A percentile compares a stretch with the other conserved stretches of the same genome.
phyloP scores from a whole-genome alignment of 2,888 invertebrate genomes.

The Drosophila yooni region DNA sequence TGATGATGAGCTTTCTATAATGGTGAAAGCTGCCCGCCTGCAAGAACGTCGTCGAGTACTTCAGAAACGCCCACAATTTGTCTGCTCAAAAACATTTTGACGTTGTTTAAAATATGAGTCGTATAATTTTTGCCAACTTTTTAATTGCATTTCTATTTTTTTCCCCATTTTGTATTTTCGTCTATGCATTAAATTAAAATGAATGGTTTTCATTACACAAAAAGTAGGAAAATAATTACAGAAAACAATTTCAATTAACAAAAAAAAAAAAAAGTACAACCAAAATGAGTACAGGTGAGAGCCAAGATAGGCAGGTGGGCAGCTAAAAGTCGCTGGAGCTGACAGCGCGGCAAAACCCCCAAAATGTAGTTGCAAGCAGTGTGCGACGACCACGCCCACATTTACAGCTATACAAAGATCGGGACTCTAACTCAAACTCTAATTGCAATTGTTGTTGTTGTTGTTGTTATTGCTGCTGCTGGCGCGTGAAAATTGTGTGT shows the following conservation, averaged over 20 bases:
- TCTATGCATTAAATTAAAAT: slow-evolving; percentile 34
- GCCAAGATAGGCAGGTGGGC: slow-evolving; percentile 25
- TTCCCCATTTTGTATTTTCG: background rate
- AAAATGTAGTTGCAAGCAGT: slow-evolving; percentile 33
- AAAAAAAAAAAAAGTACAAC: slow-evolving; percentile 5
- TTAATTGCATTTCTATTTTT: slow-evolving; percentile 33
- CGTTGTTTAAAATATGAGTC: background rate
- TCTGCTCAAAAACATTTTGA: slow-evolving; percentile 24
- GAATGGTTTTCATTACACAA: slow-evolving; percentile 27
- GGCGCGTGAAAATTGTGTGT: slow-evolving; percentile 60
- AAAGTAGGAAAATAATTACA: slow-evolving; percentile 39
- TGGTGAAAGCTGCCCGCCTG: slow-evolving; percentile 43
- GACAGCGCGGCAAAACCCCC: slow-evolving; percentile 54
- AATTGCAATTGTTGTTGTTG: slow-evolving; percentile 47
- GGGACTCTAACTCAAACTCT: slow-evolving; percentile 22
- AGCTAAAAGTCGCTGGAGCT: slow-evolving; percentile 23
- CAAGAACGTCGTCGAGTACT: slow-evolving; percentile 33
- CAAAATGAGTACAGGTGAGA: slow-evolving; percentile 4
- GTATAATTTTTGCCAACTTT: slow-evolving; percentile 10
- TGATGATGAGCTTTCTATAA: slow-evolving; percentile 65
- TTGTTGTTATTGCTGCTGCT: slow-evolving; percentile 21
- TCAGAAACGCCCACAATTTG: slow-evolving; percentile 45
- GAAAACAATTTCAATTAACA: slow-evolving; percentile 67
- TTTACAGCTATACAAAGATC: slow-evolving; percentile 47
- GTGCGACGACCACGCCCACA: slow-evolving; percentile 58